A percentile compares a stretch with the other conserved stretches of the same genome.
Evolutionary conservation across 2,797 vertebrate species (phyloP).

Genomic region (Gallinago solitaria): DNA sequence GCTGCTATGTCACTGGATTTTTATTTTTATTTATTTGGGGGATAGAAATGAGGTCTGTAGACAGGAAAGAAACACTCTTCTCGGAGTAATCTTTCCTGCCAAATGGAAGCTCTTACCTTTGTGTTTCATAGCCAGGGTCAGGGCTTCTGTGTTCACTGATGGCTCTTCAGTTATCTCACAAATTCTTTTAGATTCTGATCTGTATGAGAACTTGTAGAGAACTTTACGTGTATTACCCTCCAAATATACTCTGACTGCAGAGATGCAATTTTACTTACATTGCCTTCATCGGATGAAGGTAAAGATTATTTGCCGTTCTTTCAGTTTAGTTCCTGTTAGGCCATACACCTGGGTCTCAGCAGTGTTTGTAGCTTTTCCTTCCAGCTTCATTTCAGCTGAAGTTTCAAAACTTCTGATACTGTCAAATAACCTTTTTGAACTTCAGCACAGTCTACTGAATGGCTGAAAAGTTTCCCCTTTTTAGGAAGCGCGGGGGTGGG

Average conservation of each 20-base stretch:
- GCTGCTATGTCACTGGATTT: not conserved
- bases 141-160: not conserved
- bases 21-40: not conserved
- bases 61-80: not conserved
- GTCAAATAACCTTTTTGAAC: not conserved
- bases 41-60: not conserved
- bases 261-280: not conserved
- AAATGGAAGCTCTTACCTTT: not conserved
- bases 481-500: no score
- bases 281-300: not conserved
- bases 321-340: not conserved
- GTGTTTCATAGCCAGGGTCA: not conserved
- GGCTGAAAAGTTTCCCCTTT: not conserved
- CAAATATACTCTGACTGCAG: not conserved
- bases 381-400: not conserved
- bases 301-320: not conserved
- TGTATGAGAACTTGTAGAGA: not conserved
- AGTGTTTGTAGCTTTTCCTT: not conserved
- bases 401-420: not conserved
- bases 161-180: not conserved
- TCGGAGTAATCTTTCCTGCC: not conserved
- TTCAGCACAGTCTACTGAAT: not conserved
- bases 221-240: not conserved
- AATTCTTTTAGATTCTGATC: not conserved
- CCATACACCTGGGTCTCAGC: not conserved